phyloP scores from a whole-genome alignment of 2,797 vertebrate genomes.

The Choloepus didactylus region DNA sequence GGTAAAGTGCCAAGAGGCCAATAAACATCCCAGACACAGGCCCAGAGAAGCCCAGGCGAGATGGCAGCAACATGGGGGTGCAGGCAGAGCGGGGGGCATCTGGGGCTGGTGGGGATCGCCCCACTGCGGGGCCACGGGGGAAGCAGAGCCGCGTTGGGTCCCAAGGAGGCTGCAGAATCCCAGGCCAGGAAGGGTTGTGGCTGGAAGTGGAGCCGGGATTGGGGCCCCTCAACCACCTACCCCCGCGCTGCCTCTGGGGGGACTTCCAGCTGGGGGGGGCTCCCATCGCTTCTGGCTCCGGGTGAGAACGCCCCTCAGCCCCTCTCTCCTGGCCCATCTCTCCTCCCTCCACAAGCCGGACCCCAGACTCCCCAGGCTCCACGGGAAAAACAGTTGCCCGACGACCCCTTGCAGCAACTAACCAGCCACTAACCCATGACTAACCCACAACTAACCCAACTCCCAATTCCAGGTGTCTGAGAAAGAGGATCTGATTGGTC shows the following conservation, averaged over 20 bases:
- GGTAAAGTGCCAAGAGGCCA: background rate
- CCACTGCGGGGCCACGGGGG: too few relatives aligned
- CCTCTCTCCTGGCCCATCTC: background rate
- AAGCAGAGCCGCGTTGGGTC: too few relatives aligned
- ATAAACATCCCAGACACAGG: background rate
- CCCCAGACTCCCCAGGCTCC: background rate
- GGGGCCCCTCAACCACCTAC: background rate
- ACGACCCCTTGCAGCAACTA: fast-evolving
- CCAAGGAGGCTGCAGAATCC: fast-evolving
- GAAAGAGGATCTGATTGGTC: background rate
- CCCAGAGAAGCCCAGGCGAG: too few relatives aligned
- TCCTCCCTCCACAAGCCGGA: background rate
- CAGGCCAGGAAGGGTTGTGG: fast-evolving
- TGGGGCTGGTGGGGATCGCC: too few relatives aligned
- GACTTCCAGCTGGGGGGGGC: background rate
- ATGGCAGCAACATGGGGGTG: too few relatives aligned
- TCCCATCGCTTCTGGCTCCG: background rate
- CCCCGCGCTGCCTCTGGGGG: too few relatives aligned
- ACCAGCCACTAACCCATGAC: too few relatives aligned
- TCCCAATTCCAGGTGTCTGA: background rate
- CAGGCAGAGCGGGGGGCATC: too few relatives aligned
- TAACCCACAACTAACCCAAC: too few relatives aligned
- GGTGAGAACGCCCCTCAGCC: fast-evolving
- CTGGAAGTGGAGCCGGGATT: background rate
- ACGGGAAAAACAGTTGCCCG: background rate